Evolutionary conservation across 2,113 vertebrate species (phyloP).

Genomic region (Dicentrarchus labrax): DNA sequence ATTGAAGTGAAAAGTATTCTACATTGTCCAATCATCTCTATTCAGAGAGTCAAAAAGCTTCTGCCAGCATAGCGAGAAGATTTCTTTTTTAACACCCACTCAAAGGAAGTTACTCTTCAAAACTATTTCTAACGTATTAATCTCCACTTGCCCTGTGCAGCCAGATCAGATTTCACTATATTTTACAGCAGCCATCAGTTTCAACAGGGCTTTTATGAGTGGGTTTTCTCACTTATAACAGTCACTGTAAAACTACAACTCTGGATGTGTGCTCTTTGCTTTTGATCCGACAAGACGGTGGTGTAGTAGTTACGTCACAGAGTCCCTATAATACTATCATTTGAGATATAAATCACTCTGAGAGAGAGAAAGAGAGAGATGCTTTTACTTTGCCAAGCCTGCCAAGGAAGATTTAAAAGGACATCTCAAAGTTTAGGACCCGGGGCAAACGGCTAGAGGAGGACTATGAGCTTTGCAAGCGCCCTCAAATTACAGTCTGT

Average conservation of each 20-base stretch:
- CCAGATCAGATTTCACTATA: slow-evolving; percentile 64
- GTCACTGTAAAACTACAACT: slow-evolving; percentile 56
- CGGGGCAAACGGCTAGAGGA: slow-evolving; percentile 23
- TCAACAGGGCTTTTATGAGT: slow-evolving; percentile 60
- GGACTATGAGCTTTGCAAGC: slow-evolving; percentile 37
- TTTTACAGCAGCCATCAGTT: slow-evolving; percentile 56
- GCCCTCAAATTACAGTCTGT: slow-evolving; percentile 54
- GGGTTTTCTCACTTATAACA: slow-evolving; percentile 51
- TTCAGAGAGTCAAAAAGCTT: slow-evolving; percentile 74
- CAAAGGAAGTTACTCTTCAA: slow-evolving; percentile 71
- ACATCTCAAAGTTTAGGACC: slow-evolving; percentile 52
- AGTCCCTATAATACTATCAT: slow-evolving; percentile 46
- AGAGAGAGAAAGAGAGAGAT: slow-evolving; percentile 15
- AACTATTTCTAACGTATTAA: slow-evolving; percentile 69
- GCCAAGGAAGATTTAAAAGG: slow-evolving; percentile 67
- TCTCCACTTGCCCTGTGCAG: slow-evolving; percentile 64
- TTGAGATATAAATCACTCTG: slow-evolving; percentile 63
- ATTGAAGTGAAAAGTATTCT: slow-evolving; percentile 79
- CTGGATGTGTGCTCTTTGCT: slow-evolving; percentile 49
- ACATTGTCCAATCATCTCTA: slow-evolving; percentile 78
- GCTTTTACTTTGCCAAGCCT: slow-evolving; percentile 50
- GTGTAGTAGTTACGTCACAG: slow-evolving; percentile 46
- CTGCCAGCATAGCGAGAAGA: slow-evolving; percentile 47
- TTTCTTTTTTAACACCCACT: slow-evolving; percentile 65
- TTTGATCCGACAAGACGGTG: slow-evolving; percentile 63